Percentiles rank a stretch among this genome's conserved stretches.
Evolutionary conservation across 2,797 vertebrate genomes (phyloP).

Genomic region (Salarias fasciatus): DNA sequence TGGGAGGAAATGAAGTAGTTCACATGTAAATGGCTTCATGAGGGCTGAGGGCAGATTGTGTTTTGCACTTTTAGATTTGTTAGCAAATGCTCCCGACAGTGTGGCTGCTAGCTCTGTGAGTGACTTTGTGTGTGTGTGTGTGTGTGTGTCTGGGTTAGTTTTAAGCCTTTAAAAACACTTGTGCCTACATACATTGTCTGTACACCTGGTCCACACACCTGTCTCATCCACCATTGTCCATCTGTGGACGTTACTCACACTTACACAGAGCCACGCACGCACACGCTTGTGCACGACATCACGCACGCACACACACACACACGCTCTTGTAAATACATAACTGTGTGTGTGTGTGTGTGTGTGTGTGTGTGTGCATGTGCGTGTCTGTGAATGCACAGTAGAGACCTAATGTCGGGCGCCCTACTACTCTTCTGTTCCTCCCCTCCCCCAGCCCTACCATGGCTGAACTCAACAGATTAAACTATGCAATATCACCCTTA

Average conservation of each 20-base stretch:
- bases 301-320: conserved; percentile 8
- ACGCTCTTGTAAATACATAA: neutral
- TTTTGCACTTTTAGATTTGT: conserved; percentile 50
- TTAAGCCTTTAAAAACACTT: conserved; percentile 53
- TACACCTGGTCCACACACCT: conserved; percentile 65
- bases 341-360: too few species aligned
- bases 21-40: conserved; percentile 52
- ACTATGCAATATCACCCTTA: conserved; percentile 85
- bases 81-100: conserved; percentile 31
- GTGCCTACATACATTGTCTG: conserved; percentile 33
- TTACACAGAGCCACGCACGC: conserved; percentile 16
- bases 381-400: conserved; percentile 9
- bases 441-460: conserved; percentile 69
- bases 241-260: conserved; percentile 47
- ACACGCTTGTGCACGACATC: too few species aligned
- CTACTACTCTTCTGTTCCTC: conserved; percentile 63
- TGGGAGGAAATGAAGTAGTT: conserved; percentile 51
- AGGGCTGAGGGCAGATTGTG: conserved; percentile 56
- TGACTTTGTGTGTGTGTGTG: conserved; percentile 14
- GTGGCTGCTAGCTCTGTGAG: conserved; percentile 17
- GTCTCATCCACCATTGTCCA: conserved; percentile 63
- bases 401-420: conserved; percentile 65
- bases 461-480: conserved; percentile 84
- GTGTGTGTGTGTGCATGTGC: too few species aligned
- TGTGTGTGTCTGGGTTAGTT: conserved; percentile 27